Evolutionary conservation across 2,888 invertebrate species (phyloP).

Genomic region (Drosophila fulvimacula): DNA sequence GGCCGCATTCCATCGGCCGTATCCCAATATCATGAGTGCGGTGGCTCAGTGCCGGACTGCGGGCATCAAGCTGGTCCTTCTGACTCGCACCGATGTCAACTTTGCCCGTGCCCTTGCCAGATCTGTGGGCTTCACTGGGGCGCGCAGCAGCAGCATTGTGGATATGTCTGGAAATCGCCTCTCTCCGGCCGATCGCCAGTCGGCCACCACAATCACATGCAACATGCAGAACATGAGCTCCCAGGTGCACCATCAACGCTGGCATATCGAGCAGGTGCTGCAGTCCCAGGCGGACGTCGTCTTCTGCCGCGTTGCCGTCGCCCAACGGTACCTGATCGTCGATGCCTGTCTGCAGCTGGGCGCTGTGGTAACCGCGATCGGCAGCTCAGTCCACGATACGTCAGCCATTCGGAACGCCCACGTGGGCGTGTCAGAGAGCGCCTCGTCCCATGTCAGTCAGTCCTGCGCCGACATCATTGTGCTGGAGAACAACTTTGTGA

Average conservation of each 20-base stretch:
- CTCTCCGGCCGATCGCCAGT: not conserved
- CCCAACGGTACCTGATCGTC: constrained; percentile 53
- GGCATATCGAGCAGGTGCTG: constrained; percentile 39
- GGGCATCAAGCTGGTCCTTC: constrained; percentile 62
- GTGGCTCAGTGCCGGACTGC: constrained; percentile 49
- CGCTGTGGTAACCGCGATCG: constrained; percentile 58
- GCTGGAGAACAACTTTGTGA: constrained; percentile 40
- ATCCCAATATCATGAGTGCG: constrained; percentile 17
- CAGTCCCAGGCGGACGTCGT: constrained; percentile 47
- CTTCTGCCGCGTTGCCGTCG: constrained; percentile 30
- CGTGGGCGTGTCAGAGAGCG: constrained; percentile 47
- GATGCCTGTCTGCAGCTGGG: constrained; percentile 56
- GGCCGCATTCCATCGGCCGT: constrained; percentile 41
- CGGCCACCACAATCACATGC: constrained; percentile 37
- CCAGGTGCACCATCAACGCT: constrained; percentile 46
- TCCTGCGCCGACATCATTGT: constrained; percentile 53
- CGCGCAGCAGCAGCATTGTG: constrained; percentile 2
- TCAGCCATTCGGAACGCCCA: constrained; percentile 37
- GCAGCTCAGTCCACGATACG: constrained; percentile 44
- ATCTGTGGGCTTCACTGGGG: constrained; percentile 46
- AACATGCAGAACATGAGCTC: constrained; percentile 43
- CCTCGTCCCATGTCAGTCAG: constrained; percentile 33
- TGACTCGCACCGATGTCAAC: constrained; percentile 2
- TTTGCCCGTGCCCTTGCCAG: constrained; percentile 46
- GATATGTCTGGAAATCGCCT: constrained; percentile 15